Percentiles rank a stretch among this genome's conserved stretches.
phyloP scores from a whole-genome alignment of 2,797 vertebrate species.

The Acanthopagrus latus region DNA sequence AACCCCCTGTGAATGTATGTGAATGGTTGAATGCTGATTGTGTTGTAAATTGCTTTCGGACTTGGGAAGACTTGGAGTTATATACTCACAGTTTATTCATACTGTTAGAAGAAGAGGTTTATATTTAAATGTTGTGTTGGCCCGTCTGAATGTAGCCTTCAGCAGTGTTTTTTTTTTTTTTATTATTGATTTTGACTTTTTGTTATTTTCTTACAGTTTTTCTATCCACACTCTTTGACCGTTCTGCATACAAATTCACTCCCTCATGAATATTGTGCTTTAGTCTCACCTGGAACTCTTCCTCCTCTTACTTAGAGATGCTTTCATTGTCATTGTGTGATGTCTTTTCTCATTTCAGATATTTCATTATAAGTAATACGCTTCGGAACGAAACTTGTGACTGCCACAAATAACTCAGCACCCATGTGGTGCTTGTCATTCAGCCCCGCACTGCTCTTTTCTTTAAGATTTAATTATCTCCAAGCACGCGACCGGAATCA shows the following conservation, averaged over 20 bases:
- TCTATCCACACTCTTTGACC: conserved; percentile 1
- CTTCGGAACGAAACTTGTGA: background rate
- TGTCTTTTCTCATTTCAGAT: background rate
- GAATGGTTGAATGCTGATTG: no score
- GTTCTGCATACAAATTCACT: conserved; percentile 1
- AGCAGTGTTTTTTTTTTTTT: background rate
- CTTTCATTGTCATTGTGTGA: background rate
- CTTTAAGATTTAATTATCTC: background rate
- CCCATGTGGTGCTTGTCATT: conserved; percentile 8
- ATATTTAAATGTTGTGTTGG: background rate
- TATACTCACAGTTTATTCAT: conserved; percentile 4
- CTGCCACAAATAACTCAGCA: background rate
- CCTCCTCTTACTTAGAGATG: background rate
- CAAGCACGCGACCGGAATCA: conserved; percentile 27
- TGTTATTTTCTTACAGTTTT: background rate
- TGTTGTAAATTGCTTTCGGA: background rate
- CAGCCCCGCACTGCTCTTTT: background rate
- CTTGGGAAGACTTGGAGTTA: no score
- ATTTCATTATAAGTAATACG: background rate
- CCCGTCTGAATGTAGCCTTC: background rate
- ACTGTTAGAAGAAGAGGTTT: conserved; percentile 8
- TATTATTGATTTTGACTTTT: background rate
- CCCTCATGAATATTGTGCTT: background rate
- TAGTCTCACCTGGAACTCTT: conserved; percentile 4
- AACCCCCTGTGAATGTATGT: no score